Percentiles rank a stretch among this genome's conserved stretches.
Conservation (phyloP, 2,113 vertebrate species). For the Sitta europaea region DNA sequence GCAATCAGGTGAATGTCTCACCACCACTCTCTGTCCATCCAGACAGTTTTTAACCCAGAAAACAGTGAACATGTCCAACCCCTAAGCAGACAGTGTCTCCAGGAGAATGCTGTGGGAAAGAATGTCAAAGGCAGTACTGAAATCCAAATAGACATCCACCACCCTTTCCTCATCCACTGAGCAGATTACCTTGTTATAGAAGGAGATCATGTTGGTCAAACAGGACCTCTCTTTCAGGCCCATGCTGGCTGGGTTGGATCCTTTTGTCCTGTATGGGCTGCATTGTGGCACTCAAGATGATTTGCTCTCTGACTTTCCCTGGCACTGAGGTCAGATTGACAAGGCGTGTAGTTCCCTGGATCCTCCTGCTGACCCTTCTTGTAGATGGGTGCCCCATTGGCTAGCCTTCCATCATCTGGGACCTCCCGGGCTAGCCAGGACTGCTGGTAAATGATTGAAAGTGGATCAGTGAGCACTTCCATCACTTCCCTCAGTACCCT, state of each 20-base stretch:
- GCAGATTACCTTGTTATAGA: background rate
- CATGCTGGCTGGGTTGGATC: background rate
- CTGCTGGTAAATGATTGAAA: background rate
- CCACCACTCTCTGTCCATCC: too few species aligned
- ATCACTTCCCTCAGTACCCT: background rate
- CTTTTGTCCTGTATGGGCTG: background rate
- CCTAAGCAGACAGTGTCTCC: background rate
- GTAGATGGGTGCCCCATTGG: fast-evolving
- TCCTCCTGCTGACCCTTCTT: background rate
- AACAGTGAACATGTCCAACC: background rate
- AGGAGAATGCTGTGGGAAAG: background rate
- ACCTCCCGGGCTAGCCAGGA: background rate
- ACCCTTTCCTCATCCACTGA: background rate
- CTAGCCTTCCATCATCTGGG: background rate
- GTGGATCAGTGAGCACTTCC: background rate
- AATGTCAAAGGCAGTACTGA: background rate
- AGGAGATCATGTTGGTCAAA: background rate
- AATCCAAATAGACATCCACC: background rate
- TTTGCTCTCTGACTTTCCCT: background rate
- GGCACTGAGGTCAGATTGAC: background rate
- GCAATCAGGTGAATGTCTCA: background rate
- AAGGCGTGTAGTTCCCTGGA: background rate
- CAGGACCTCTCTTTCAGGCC: background rate
- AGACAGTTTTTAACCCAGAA: background rate
- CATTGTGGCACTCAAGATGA: background rate